Evolutionary conservation across 2,797 vertebrate genomes (phyloP), one percentile per base, ranked within the genome.

Genomic region (Trematomus bernacchii): DNA sequence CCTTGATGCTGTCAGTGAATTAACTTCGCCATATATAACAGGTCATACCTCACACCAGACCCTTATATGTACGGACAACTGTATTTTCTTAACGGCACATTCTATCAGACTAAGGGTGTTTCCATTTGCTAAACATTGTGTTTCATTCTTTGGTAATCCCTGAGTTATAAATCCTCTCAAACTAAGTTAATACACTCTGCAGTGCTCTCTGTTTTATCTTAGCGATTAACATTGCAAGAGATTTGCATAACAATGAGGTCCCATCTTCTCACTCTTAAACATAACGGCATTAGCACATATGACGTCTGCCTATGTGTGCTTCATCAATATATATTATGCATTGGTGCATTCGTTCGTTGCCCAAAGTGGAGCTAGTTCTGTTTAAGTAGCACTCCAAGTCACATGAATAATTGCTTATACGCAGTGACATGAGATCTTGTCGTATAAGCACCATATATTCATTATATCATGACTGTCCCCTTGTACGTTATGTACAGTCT

Each of bases 201-300:
- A 69, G 59, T 37, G 37, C 66, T 78, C 52, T 71, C 55, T 4
- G n/a, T 82, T 85, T 87, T 69, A 85, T 85, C 58, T 54, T n/a
- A 18, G 30, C 0, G 55, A 78, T 80, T 80, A 76, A 72, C 74
- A 61, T 59, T 19, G 53, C 60, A 48, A 72, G 50, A 85, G 68
- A 84, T 91, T 91, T 91, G 85, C 89, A 87, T 82, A 71, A 82
- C 77, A 89, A 84, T 85, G 52, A 64, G 73, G 46, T 76, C 78
- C 80, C 71, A 64, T 87, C 67, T 75, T 71, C 63, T 68, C 52
- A 64, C 65, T 64, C 46, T 67, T 68, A 73, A 86, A 48, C 79
- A 82, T 71, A 64, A 70, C 19, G 10, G 21, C 73, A 77, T 79
- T 79, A 70, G 80, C 51, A 30, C 64, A 62, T 77, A 19, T 66